Evolutionary conservation across 1,140 invertebrate genomes (phyloP).

Genomic region (Lysiphlebus fabarum): DNA sequence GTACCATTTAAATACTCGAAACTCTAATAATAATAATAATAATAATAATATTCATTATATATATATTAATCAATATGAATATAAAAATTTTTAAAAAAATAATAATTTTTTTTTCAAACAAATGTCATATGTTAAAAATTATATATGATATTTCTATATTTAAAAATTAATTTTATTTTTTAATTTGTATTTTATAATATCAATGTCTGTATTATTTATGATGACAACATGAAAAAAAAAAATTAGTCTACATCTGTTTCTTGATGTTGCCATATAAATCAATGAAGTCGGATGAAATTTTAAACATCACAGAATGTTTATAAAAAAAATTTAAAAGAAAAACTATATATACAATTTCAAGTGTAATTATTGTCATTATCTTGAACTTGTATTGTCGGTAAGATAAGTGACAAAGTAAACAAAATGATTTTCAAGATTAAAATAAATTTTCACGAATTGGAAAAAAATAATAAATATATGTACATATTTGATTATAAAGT

Average conservation of each 20-base stretch:
- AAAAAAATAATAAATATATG: constrained; percentile 22
- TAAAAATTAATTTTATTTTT: too few species aligned
- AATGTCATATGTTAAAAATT: background rate
- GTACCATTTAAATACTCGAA: background rate
- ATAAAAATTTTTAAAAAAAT: too few species aligned
- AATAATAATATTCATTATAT: too few species aligned
- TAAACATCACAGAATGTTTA: constrained; percentile 9
- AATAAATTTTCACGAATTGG: constrained; percentile 12
- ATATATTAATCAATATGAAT: too few species aligned
- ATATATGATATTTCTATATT: too few species aligned
- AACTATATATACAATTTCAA: background rate
- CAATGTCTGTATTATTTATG: background rate
- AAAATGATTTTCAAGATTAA: background rate
- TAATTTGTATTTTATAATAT: too few species aligned
- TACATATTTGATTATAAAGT: constrained; percentile 16
- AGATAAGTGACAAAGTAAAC: background rate
- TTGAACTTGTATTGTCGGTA: background rate
- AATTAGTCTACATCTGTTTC: constrained; percentile 11
- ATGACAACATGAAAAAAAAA: constrained; percentile 4
- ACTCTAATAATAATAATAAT: too few species aligned
- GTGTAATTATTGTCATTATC: background rate
- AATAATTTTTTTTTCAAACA: background rate
- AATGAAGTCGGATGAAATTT: constrained; percentile 8
- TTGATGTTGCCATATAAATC: constrained; percentile 8
- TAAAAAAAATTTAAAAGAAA: too few species aligned